Conservation (phyloP, 2,888 invertebrate species). For the Pyrochroa serraticornis region DNA sequence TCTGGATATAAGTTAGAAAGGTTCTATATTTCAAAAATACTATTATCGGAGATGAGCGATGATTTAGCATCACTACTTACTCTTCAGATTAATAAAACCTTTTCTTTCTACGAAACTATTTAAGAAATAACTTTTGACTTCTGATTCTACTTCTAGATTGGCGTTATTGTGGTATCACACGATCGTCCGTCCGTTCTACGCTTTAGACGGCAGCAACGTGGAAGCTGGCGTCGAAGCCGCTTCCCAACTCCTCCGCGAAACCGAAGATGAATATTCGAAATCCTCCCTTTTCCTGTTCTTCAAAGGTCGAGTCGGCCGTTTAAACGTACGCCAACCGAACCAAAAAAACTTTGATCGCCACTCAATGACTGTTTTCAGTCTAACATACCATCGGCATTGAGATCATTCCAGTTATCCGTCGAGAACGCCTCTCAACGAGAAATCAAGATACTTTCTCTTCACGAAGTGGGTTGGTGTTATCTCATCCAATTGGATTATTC, state of each 20-base stretch:
- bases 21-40: no score
- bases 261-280: constrained; percentile 62
- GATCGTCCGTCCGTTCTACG: constrained; percentile 71
- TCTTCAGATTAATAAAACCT: no score
- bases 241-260: constrained; percentile 61
- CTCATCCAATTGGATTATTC: constrained; percentile 66
- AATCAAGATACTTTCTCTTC: constrained; percentile 64
- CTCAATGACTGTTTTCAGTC: constrained; percentile 57
- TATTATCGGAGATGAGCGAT: no score
- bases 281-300: constrained; percentile 73
- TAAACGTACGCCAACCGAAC: constrained; percentile 52
- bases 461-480: constrained; percentile 72
- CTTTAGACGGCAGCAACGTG: constrained; percentile 66
- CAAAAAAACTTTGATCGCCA: no score
- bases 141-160: constrained; percentile 51
- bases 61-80: no score
- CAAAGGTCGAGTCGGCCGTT: constrained; percentile 65
- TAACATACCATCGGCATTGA: constrained; percentile 64
- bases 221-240: constrained; percentile 65
- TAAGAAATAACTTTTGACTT: background rate
- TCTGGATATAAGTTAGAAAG: no score
- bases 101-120: no score
- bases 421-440: constrained; percentile 67
- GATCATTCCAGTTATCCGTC: constrained; percentile 64
- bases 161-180: constrained; percentile 73